phyloP scores from a whole-genome alignment of 2,113 vertebrate genomes.

The Pycnonotus jocosus region DNA sequence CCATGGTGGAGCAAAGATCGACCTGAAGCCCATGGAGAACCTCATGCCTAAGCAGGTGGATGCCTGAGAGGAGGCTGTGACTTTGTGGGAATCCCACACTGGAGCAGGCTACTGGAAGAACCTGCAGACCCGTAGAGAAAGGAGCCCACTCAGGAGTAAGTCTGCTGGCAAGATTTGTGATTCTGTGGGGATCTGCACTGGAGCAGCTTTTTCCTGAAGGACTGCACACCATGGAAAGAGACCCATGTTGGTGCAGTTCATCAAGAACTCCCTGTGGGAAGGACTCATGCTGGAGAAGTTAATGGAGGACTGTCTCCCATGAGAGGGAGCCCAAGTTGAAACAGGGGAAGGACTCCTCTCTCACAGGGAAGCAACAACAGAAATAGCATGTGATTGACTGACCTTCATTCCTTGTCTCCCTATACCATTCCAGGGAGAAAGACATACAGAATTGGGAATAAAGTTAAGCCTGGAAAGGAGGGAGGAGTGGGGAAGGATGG shows the following conservation, averaged over 20 bases:
- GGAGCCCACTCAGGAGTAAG: background rate
- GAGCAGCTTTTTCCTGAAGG: background rate
- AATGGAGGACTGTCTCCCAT: background rate
- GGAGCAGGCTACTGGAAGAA: background rate
- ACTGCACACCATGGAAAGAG: background rate
- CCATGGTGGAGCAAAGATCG: background rate
- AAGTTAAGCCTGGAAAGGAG: background rate
- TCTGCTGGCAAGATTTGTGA: background rate
- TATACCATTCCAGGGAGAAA: background rate
- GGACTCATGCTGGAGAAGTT: background rate
- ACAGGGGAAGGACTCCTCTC: background rate
- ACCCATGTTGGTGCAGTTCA: background rate
- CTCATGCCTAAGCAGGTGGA: background rate
- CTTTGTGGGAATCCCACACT: background rate
- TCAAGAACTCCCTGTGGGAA: background rate
- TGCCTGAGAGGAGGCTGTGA: background rate
- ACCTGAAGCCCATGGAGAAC: background rate
- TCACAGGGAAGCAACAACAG: background rate
- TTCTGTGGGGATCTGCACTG: background rate
- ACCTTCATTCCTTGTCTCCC: background rate
- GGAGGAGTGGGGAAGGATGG: background rate
- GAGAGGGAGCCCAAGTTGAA: background rate
- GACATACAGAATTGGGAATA: fast-evolving
- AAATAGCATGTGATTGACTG: background rate
- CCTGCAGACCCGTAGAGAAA: background rate